A percentile compares a stretch with the other conserved stretches of the same genome.
Evolutionary conservation across 1,140 invertebrate genomes (phyloP).

Genomic region (Limonius californicus): DNA sequence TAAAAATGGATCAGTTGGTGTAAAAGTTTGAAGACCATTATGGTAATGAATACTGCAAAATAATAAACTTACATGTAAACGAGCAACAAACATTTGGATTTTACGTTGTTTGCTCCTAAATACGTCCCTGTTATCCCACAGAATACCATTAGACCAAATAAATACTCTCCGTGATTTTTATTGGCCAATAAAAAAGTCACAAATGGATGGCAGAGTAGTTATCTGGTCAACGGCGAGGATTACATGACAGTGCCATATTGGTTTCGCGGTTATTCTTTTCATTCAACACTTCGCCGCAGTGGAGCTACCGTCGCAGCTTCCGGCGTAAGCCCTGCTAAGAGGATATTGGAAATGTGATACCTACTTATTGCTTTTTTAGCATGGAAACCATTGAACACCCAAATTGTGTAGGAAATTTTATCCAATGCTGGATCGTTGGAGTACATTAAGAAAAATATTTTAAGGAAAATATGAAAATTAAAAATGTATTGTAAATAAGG

Average conservation of each 20-base stretch:
- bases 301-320: neutral
- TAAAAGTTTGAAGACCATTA: too few relatives aligned
- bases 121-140: neutral
- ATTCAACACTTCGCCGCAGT: neutral
- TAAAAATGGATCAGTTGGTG: too few relatives aligned
- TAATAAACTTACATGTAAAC: too few relatives aligned
- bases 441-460: too few relatives aligned
- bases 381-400: too few relatives aligned
- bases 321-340: neutral
- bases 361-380: constrained; percentile 4
- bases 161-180: constrained; percentile 1
- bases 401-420: too few relatives aligned
- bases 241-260: constrained; percentile 13
- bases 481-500: too few relatives aligned
- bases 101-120: too few relatives aligned
- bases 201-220: constrained; percentile 7
- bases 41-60: too few relatives aligned
- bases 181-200: constrained; percentile 10
- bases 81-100: too few relatives aligned
- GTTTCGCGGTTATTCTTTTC: constrained; percentile 14
- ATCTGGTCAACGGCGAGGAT: constrained; percentile 3
- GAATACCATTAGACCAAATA: constrained; percentile 3
- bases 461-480: too few relatives aligned
- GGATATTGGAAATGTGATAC: constrained; percentile 2
- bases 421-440: too few relatives aligned